These are phyloP conservation scores for Corydoras maculifer DNA, from an alignment of 2,113 vertebrate genomes.

Conservation along the genomic window DNA sequence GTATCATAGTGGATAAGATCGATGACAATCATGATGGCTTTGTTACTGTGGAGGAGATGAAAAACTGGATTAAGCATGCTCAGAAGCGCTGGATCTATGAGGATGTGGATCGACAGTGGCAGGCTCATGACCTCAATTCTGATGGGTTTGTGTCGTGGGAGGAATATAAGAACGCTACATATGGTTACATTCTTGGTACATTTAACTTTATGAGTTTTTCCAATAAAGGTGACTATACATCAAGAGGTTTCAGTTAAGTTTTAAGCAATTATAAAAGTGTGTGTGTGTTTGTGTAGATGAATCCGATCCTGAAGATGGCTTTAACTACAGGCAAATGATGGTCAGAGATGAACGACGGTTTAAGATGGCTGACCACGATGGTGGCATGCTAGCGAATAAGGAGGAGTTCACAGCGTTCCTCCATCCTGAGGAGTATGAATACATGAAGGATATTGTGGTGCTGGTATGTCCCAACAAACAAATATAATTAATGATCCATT, in stretches of 20 bases:
- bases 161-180: slow-evolving; percentile 96
- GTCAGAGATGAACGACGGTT: slow-evolving; percentile 88
- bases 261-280: background rate
- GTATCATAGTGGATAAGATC: slow-evolving; percentile 90
- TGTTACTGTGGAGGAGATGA: slow-evolving; percentile 89
- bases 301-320: slow-evolving; percentile 85
- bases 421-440: slow-evolving; percentile 92
- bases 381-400: slow-evolving; percentile 81
- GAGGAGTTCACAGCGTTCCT: slow-evolving; percentile 97
- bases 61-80: slow-evolving; percentile 90
- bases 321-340: slow-evolving; percentile 98
- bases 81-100: slow-evolving; percentile 96
- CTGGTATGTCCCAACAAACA: slow-evolving; percentile 65
- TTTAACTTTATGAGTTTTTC: slow-evolving; percentile 29
- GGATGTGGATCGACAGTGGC: slow-evolving; percentile 95
- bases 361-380: slow-evolving; percentile 84
- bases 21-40: slow-evolving; percentile 89
- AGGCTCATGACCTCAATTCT: slow-evolving; percentile 89
- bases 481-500: background rate
- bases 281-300: slow-evolving; percentile 71
- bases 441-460: slow-evolving; percentile 97
- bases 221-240: too few relatives aligned
- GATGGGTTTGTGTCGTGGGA: slow-evolving; percentile 89
- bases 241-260: too few relatives aligned
- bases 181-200: slow-evolving; percentile 89